Base-by-base conservation (phyloP, 1,140 invertebrate genomes). In the Andricus grossulariae region DNA sequence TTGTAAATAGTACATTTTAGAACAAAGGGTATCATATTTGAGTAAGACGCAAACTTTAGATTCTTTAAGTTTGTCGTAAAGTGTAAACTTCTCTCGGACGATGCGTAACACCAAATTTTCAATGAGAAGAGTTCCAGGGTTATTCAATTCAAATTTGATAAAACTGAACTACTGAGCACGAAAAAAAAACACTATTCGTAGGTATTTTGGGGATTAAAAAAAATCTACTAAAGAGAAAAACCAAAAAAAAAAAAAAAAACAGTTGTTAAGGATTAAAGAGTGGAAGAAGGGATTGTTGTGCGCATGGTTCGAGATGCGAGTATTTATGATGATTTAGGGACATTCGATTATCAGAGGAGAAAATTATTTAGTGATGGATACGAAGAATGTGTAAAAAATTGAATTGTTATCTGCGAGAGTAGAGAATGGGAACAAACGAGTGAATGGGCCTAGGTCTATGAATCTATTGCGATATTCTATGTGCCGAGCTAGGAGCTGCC, bases 281-380 rank as follows among this genome's bases (percentile, higher is more conserved):
- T 3, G 18, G 55, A 60, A 60, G 11, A 60, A 39, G 7, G 10
- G 15, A 66, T 39, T 76, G n/a, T 50, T 75, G n/a, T 83, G 81
- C 77, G 74, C 81, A 83, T 83, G 79, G 79, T 83, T 80, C 79
- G 79, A 81, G 72, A 78, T 83, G 77, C 21, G 45, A 51, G 60
- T 78, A 74, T 83, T 77, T 72, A 77, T 80, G 79, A 70, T 74
- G 75, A 80, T 80, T 83, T 82, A 73, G 32, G 32, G 52, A 79
- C 82, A 79, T 75, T 79, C 71, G 74, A 76, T 72, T 66, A 78
- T 79, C 75, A 80, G 60, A 66, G 25, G 39, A 39, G n/a, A 66
- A 66, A 55, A 66, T 66, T 70, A 78, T 81, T 74, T 81, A 82
- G 25, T 72, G 50, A 76, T 77, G 78, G 74, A 73, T 73, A 70